phyloP scores from a whole-genome alignment of 2,113 vertebrate genomes.

The Accipiter cooperii region DNA sequence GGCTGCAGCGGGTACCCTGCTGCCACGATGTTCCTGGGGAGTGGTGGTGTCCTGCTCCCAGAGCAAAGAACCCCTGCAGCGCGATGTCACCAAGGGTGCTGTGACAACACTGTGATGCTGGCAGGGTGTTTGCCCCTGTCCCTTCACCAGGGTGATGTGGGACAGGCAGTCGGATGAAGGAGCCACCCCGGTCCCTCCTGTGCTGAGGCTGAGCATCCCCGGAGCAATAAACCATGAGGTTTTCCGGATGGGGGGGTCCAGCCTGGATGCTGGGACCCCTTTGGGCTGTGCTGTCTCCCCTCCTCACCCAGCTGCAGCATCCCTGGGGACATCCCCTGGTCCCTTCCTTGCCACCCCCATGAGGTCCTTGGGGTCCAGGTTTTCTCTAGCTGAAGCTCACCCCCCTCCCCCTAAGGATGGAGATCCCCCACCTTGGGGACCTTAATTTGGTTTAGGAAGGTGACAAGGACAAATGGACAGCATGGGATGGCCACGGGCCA shows the following conservation, averaged over 20 bases:
- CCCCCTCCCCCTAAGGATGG: not conserved
- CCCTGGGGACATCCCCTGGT: not conserved
- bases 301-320: not conserved
- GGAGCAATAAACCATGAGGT: not conserved
- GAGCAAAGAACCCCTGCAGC: accelerated
- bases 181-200: accelerated
- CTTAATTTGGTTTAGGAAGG: not conserved
- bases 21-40: not conserved
- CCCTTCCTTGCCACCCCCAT: not conserved
- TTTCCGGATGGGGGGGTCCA: not conserved
- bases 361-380: not conserved
- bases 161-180: not conserved
- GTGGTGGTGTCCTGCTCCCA: not conserved
- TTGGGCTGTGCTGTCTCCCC: accelerated
- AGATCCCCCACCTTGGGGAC: not conserved
- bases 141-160: not conserved
- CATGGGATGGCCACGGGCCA: accelerated
- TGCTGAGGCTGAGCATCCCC: not conserved
- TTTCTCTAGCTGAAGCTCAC: not conserved
- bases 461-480: not conserved
- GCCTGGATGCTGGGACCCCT: not conserved
- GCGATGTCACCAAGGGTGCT: not conserved
- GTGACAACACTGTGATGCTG: not conserved
- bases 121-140: not conserved
- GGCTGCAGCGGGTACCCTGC: accelerated